Conservation (phyloP, 2,113 vertebrate genomes). For the Eulemur macaco region DNA sequence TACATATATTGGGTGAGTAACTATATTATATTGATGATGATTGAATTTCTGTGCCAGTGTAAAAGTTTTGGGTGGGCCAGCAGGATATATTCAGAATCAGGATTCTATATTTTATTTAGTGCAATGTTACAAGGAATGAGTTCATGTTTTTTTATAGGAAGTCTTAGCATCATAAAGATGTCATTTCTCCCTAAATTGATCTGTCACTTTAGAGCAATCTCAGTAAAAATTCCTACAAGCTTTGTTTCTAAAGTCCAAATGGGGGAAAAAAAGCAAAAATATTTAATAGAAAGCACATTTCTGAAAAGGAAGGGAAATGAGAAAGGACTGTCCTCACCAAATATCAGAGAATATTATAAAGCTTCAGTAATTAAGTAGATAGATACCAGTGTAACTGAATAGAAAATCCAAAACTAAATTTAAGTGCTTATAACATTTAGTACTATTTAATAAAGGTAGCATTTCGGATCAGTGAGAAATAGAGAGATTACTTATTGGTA, state of each 20-base stretch:
- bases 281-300: background rate
- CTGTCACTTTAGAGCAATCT: background rate
- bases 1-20: background rate
- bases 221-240: background rate
- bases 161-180: background rate
- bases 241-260: background rate
- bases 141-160: background rate
- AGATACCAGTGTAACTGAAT: background rate
- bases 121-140: background rate
- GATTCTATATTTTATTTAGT: slow-evolving; percentile 17
- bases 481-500: background rate
- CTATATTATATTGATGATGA: background rate
- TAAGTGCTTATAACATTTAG: background rate
- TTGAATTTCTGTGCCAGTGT: background rate
- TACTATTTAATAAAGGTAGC: background rate
- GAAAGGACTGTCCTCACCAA: background rate
- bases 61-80: background rate
- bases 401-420: background rate
- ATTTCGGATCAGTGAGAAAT: background rate
- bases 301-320: background rate
- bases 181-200: background rate
- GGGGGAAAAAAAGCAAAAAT: background rate
- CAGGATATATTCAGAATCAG: background rate
- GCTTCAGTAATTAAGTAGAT: background rate
- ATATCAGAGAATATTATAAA: slow-evolving; percentile 36